Base-by-base conservation (phyloP, 2,888 invertebrate genomes). In the Apamea epomidion region DNA sequence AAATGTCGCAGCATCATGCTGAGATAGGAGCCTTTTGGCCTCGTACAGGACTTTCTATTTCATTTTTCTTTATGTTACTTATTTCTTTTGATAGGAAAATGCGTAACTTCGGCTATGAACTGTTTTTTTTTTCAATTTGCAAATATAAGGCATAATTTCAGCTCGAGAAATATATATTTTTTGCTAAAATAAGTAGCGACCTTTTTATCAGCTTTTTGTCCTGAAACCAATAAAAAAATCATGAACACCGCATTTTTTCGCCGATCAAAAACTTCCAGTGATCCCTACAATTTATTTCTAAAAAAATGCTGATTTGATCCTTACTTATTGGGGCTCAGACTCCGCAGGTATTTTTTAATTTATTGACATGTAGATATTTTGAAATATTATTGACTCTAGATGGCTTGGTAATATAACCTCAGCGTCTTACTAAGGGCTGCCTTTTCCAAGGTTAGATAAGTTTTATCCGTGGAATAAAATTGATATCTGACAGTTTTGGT, bases 221-320 rank as follows among this genome's bases (percentile, higher is more conserved):
- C 75, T 70, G n/a, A 21, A 29, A 80, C 18, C 37, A 51, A 51
- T 8, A 4, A 4, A 14, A 14, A 25, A 51, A 21, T 3, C 48
- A 64, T 64, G 65, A 48, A 16, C 62, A 72, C 72, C 21, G 16
- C 37, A 78, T 69, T 68, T 64, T 82, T 68, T 54, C 42, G n/a
- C 51, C 54, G 69, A 77, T 69, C 67, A 75, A 80, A 81, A 83
- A 80, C 64, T 81, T 81, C 76, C 71, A 74, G 21, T 72, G 67
- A 77, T 91, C 87, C 87, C 91, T 92, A 92, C 74, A 80, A 94
- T 94, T 94, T 93, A 92, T 93, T 92, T 92, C 87, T 87, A 78
- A 91, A 93, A 93, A 92, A 93, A 93, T 92, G 91, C 92, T 92
- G 92, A 94, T 93, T 92, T 90, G 80, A 86, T 87, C 88, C 89